phyloP scores from a whole-genome alignment of 2,113 vertebrate genomes.

The Psilopogon haemacephalus region DNA sequence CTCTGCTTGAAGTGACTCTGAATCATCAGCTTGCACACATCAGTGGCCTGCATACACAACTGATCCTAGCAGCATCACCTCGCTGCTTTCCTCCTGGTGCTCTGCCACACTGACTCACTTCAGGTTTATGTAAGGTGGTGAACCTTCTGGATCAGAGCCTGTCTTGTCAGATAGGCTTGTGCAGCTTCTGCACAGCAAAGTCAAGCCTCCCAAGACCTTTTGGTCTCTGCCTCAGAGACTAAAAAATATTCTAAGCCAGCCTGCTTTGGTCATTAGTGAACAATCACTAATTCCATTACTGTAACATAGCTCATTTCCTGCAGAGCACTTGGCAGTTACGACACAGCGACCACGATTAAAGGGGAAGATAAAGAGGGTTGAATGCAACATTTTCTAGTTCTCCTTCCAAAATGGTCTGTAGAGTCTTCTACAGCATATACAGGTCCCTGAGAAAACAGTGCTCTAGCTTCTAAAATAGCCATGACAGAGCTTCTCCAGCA shows the following conservation, averaged over 20 bases:
- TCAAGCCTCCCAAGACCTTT: background rate
- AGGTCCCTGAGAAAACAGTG: background rate
- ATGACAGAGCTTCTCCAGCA: background rate
- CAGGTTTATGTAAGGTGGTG: background rate
- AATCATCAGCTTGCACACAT: background rate
- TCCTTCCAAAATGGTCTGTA: background rate
- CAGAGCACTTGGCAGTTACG: background rate
- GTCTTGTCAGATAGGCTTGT: background rate
- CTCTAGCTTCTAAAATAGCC: background rate
- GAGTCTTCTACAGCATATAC: background rate
- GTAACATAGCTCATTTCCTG: background rate
- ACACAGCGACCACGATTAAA: background rate
- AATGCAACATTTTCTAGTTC: background rate
- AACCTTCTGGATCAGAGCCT: background rate
- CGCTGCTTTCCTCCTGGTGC: background rate
- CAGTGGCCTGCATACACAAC: background rate
- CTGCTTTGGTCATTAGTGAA: background rate
- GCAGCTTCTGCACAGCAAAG: background rate
- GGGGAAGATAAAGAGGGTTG: fast-evolving
- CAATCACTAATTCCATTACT: background rate
- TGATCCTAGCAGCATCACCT: background rate
- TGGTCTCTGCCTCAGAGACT: background rate
- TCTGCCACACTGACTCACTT: background rate
- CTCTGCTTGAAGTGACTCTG: background rate
- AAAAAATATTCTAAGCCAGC: background rate